Evolutionary conservation across 2,797 vertebrate species (phyloP).

Genomic region (Labeo calbasu): DNA sequence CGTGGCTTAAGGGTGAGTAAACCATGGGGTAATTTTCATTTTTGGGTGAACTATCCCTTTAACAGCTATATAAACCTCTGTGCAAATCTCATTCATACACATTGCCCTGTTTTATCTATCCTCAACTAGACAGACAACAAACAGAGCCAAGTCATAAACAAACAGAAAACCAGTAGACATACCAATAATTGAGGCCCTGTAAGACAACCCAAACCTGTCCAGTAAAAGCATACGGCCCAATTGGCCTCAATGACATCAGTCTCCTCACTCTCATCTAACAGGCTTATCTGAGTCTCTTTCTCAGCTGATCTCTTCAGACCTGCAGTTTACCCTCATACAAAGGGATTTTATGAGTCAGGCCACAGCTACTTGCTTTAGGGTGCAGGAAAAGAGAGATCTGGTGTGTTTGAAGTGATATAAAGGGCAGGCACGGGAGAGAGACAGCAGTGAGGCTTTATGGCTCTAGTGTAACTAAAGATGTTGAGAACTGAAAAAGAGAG

Average conservation of each 20-base stretch:
- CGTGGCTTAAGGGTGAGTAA: too few species aligned
- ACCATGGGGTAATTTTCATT: too few species aligned
- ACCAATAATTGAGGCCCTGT: background rate
- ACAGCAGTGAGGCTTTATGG: constrained; percentile 50
- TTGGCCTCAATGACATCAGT: constrained; percentile 34
- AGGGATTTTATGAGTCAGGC: constrained; percentile 46
- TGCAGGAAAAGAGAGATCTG: constrained; percentile 44
- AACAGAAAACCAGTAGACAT: constrained; percentile 30
- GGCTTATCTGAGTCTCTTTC: constrained; percentile 39
- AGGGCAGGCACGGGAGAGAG: constrained; percentile 37
- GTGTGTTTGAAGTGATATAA: constrained; percentile 52
- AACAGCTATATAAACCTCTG: constrained; percentile 8
- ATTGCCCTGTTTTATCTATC: constrained; percentile 22
- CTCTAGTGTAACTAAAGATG: constrained; percentile 54
- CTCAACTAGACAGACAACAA: constrained; percentile 37
- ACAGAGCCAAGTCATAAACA: constrained; percentile 9
- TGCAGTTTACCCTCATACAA: constrained; percentile 34
- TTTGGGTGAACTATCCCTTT: too few species aligned
- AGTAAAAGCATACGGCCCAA: constrained; percentile 39
- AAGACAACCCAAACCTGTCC: constrained; percentile 42
- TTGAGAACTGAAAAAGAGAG: constrained; percentile 48
- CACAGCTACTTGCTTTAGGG: constrained; percentile 43
- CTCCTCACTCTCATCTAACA: constrained; percentile 27
- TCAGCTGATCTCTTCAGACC: constrained; percentile 42
- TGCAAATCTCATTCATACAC: constrained; percentile 8